Evolutionary conservation across 92 coral and sea anemone species (phyloP).

Genomic region (Chrysogorgia sp.): DNA sequence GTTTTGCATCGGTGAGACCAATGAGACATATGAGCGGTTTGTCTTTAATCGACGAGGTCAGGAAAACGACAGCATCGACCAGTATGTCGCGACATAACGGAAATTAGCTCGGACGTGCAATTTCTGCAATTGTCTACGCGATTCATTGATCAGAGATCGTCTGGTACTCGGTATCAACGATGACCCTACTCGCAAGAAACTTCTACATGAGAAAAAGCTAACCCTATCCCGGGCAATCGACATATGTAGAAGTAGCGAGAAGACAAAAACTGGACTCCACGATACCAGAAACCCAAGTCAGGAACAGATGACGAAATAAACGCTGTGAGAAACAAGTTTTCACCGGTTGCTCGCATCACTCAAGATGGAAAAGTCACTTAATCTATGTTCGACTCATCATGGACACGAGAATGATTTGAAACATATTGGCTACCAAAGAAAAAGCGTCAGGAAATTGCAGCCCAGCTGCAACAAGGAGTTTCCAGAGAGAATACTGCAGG

Average conservation of each 20-base stretch:
- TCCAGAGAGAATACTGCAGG: conserved; percentile 45
- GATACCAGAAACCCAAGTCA: not conserved
- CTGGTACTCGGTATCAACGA: conserved; percentile 20
- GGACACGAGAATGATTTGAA: conserved; percentile 51
- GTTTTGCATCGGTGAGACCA: no score
- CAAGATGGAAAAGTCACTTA: no score
- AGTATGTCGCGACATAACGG: not conserved
- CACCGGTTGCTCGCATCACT: no score
- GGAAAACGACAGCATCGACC: conserved; percentile 8
- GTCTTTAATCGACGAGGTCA: no score
- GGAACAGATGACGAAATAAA: not conserved
- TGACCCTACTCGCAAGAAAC: not conserved
- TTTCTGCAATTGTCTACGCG: conserved; percentile 18
- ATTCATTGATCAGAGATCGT: conserved; percentile 26
- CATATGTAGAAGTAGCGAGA: conserved; percentile 17
- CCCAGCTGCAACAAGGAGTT: conserved; percentile 62
- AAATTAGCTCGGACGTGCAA: conserved; percentile 10
- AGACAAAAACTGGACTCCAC: not conserved
- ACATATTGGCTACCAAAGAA: conserved; percentile 51
- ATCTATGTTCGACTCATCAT: conserved; percentile 49
- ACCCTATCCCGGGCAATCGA: conserved; percentile 13
- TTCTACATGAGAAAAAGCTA: conserved; percentile 11
- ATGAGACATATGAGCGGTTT: conserved; percentile 30
- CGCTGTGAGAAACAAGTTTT: conserved; percentile 2
- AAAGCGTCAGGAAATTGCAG: conserved; percentile 55